A percentile compares a stretch with the other conserved stretches of the same genome.
Evolutionary conservation across 2,797 vertebrate genomes (phyloP).

Genomic region (Rhynchotus rufescens): DNA sequence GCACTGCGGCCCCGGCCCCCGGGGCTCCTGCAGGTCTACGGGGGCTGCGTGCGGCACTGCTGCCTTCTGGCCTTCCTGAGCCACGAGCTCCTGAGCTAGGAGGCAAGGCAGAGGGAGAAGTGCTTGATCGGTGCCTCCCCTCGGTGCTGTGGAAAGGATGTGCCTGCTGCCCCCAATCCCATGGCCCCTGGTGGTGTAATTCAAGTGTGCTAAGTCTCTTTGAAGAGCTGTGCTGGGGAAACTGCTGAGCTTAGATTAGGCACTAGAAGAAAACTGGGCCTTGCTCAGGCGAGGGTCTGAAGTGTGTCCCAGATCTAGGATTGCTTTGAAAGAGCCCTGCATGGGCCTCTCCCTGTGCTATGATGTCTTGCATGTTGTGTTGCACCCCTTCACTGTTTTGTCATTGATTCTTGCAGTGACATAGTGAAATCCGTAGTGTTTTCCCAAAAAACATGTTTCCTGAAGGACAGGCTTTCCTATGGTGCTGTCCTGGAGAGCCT

Average conservation of each 20-base stretch:
- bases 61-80: neutral
- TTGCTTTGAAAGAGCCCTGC: neutral
- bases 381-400: neutral
- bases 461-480: too few relatives aligned
- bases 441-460: too few relatives aligned
- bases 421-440: too few relatives aligned
- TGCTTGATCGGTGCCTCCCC: too few relatives aligned
- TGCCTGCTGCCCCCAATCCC: neutral
- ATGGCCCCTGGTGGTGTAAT: neutral
- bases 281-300: neutral
- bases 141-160: neutral
- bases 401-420: neutral
- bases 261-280: neutral
- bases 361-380: neutral
- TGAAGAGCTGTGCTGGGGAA: neutral
- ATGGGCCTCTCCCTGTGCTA: neutral
- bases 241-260: fast-evolving
- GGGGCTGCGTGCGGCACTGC: fast-evolving
- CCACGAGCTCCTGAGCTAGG: constrained; percentile 70
- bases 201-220: neutral
- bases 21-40: too few relatives aligned
- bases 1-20: neutral
- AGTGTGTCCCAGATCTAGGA: neutral
- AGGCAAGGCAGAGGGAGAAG: neutral
- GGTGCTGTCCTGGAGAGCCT: too few relatives aligned